These are phyloP conservation scores for Diarsia dahlii DNA, from an alignment of 2,888 invertebrate species.

Conservation along the genomic window DNA sequence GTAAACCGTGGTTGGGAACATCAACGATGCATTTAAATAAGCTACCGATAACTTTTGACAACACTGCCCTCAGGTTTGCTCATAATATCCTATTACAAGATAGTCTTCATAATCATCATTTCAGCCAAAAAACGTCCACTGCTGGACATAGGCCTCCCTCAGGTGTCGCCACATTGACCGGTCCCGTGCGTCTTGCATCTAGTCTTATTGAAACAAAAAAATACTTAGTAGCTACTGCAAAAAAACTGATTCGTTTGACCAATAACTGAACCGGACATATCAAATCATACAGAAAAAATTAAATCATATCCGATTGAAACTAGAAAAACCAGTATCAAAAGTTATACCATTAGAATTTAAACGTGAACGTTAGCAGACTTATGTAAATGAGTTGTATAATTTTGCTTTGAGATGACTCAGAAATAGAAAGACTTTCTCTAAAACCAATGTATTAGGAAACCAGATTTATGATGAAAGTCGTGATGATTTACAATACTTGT, in stretches of 20 bases:
- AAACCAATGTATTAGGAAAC: constrained; percentile 57
- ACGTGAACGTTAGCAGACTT: constrained; percentile 33
- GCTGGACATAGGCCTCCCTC: no score
- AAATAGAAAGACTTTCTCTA: constrained; percentile 60
- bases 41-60: neutral
- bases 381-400: constrained; percentile 65
- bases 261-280: neutral
- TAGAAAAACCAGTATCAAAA: constrained; percentile 13
- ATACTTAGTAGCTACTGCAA: neutral
- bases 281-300: constrained; percentile 7
- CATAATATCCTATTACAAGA: neutral
- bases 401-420: constrained; percentile 57
- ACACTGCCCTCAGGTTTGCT: neutral
- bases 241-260: neutral
- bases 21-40: neutral
- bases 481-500: constrained; percentile 61
- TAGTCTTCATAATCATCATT: no score
- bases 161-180: no score
- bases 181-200: no score
- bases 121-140: no score
- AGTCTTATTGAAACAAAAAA: neutral
- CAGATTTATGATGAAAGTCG: constrained; percentile 62
- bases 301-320: constrained; percentile 4
- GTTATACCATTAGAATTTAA: constrained; percentile 22
- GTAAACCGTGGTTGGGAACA: neutral